A percentile compares a stretch with the other conserved stretches of the same genome.
phyloP scores from a whole-genome alignment of 2,113 vertebrate species.

The Thryonomys swinderianus region DNA sequence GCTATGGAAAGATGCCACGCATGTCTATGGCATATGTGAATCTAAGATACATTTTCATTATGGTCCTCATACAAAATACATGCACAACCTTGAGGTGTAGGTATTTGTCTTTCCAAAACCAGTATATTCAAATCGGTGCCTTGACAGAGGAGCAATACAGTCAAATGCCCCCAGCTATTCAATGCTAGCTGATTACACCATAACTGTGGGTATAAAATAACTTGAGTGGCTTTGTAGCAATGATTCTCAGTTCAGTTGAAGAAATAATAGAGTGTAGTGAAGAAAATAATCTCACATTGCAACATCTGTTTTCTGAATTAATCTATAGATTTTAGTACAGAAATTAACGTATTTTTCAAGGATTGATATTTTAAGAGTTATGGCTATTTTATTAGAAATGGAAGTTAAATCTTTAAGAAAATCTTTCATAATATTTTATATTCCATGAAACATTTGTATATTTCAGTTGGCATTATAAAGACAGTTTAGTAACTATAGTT shows the following conservation, averaged over 20 bases:
- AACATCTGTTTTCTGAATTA: neutral
- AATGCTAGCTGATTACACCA: neutral
- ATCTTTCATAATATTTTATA: neutral
- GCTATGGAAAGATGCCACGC: neutral
- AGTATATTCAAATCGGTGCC: neutral
- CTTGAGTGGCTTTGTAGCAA: neutral
- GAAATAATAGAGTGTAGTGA: neutral
- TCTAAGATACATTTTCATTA: neutral
- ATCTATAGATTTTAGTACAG: neutral
- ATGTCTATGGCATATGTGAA: neutral
- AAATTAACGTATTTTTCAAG: neutral
- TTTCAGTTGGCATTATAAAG: neutral
- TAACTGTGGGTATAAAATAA: neutral
- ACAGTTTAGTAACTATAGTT: neutral
- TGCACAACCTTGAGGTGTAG: neutral
- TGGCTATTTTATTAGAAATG: neutral
- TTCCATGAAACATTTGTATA: neutral
- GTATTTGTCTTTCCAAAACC: conserved; percentile 21
- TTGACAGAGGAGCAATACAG: neutral
- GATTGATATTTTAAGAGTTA: neutral
- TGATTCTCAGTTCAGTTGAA: neutral
- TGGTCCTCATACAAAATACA: neutral
- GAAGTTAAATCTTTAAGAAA: neutral
- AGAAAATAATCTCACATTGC: neutral
- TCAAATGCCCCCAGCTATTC: neutral